Conservation (phyloP, 2,797 vertebrate genomes). For the Clarias fuscus region DNA sequence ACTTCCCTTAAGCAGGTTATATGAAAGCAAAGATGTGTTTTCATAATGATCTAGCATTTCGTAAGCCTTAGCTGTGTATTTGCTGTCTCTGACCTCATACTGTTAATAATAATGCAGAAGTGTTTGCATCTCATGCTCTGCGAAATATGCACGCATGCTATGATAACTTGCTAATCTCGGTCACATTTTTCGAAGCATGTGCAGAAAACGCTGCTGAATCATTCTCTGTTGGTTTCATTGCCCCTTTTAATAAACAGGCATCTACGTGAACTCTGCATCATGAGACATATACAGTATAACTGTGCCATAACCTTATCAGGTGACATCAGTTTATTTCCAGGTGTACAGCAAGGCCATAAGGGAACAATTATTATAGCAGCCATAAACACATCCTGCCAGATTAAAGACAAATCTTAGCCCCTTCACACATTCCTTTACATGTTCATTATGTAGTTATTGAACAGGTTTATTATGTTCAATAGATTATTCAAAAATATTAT, state of each 20-base stretch:
- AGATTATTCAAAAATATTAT: background rate
- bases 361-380: too few species aligned
- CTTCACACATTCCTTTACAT: background rate
- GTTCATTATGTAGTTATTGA: background rate
- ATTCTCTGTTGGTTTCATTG: background rate
- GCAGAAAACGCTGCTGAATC: background rate
- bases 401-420: background rate
- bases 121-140: background rate
- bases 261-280: background rate
- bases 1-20: background rate
- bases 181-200: background rate
- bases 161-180: background rate
- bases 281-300: background rate
- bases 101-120: background rate
- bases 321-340: background rate
- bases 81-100: background rate
- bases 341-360: background rate
- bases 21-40: background rate
- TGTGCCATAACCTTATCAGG: background rate
- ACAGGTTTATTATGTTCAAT: background rate
- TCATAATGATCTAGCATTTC: background rate
- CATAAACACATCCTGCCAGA: background rate
- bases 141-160: background rate
- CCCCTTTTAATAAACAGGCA: background rate
- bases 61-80: background rate